Base-by-base conservation (phyloP, 1,140 invertebrate genomes). In the Apis cerana region DNA sequence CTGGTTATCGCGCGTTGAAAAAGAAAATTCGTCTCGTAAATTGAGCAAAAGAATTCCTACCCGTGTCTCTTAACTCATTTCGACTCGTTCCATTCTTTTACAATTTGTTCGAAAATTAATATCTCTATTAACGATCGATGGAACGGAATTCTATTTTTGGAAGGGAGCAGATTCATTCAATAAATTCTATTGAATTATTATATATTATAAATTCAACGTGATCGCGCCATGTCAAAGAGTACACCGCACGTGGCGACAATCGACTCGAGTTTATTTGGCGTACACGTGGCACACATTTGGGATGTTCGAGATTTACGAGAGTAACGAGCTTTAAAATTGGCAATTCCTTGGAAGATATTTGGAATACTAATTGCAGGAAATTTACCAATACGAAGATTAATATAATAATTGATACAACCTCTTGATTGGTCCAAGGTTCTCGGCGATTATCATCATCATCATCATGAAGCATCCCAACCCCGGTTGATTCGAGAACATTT, bases 201-300 rank as follows among this genome's bases (percentile, higher is more conserved):
- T n/a, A n/a, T n/a, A n/a, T n/a, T n/a, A n/a, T n/a, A n/a, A n/a
- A 33, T 33, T 33, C 85, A 52, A 59, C 48, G n/a, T 65, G 77
- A 81, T 87, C 69, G 74, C 54, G 75, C 2, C 83, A 54, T 77
- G 72, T 84, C 27, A 59, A 77, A 61, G 69, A 68, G 76, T 81
- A 75, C 52, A 64, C 48, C 10, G n/a, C 52, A 50, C 52, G 79
- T 27, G 48, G n/a, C 19, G 52, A 33, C 61, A 76, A 23, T 50
- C 43, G 50, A 64, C 50, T n/a, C 19, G 1, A 27, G 61, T 76
- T 64, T 54, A 76, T 54, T n/a, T n/a, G n/a, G 27, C 17, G 33
- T 43, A 43, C 5, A 43, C 4, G 33, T 43, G 33, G 33, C 33
- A 27, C 27, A 27, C 27, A 33, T 3, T 33, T 2, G 33, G 33